Percentiles rank a stretch among this genome's conserved stretches.
phyloP scores from a whole-genome alignment of 1,140 invertebrate species.

The Atta colombica region DNA sequence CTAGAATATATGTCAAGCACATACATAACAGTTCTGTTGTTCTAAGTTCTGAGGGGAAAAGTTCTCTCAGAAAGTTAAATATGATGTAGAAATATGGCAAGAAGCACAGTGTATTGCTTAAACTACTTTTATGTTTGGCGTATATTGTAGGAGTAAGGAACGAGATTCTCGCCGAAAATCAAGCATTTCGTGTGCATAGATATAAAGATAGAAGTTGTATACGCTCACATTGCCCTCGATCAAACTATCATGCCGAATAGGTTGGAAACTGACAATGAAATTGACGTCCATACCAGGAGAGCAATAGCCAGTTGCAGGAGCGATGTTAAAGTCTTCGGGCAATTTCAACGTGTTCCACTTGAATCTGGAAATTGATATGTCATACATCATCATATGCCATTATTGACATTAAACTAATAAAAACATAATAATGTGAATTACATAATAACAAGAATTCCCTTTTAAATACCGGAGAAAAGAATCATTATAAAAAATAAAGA shows the following conservation, averaged over 20 bases:
- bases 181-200: not conserved
- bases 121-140: slow-evolving; percentile 16
- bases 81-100: not conserved
- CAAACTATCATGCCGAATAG: slow-evolving; percentile 54
- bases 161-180: not conserved
- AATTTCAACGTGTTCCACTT: slow-evolving; percentile 80
- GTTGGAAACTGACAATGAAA: slow-evolving; percentile 81
- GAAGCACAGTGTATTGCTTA: not conserved
- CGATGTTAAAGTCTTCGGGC: slow-evolving; percentile 76
- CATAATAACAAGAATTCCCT: not conserved
- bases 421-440: not conserved
- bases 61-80: slow-evolving; percentile 24
- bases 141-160: slow-evolving; percentile 2
- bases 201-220: slow-evolving; percentile 19
- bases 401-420: not conserved
- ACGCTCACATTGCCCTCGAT: slow-evolving; percentile 67
- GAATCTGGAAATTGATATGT: slow-evolving; percentile 76
- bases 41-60: not conserved
- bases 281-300: slow-evolving; percentile 79
- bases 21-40: not conserved
- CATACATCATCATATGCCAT: too few species aligned
- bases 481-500: not conserved
- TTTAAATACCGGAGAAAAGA: not conserved
- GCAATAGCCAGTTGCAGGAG: slow-evolving; percentile 82
- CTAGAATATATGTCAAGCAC: not conserved